Percentiles rank a stretch among this genome's conserved stretches.
phyloP scores from a whole-genome alignment of 2,797 vertebrate species.

The Channallabes apus region DNA sequence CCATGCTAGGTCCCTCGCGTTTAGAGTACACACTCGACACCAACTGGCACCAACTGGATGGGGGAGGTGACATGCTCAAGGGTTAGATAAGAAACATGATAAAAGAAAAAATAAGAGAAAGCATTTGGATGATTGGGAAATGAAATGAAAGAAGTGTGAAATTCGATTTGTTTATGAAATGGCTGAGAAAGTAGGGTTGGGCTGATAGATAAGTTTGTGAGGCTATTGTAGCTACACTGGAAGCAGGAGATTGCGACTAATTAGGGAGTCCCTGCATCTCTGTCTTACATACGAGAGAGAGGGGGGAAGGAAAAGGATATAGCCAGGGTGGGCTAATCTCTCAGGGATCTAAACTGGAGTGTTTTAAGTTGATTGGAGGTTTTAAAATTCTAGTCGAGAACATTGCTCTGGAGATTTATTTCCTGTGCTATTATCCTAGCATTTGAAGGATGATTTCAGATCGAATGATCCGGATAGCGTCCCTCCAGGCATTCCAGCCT shows the following conservation, averaged over 20 bases:
- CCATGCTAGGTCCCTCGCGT: not conserved
- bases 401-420: not conserved
- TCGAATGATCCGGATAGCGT: not conserved
- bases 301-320: not conserved
- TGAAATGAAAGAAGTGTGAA: conserved; percentile 8
- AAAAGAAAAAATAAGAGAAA: not conserved
- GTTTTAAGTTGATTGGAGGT: conserved; percentile 9
- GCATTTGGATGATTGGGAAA: not conserved
- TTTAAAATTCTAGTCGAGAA: not conserved
- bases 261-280: conserved; percentile 43
- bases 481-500: not conserved
- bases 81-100: conserved; percentile 34
- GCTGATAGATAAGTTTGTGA: conserved; percentile 46
- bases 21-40: conserved; percentile 40
- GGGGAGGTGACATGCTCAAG: conserved; percentile 43
- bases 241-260: conserved; percentile 54
- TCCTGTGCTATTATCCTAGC: not conserved
- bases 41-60: conserved; percentile 39
- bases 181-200: not conserved
- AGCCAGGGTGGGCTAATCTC: not conserved
- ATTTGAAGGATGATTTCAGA: not conserved
- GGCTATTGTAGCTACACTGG: conserved; percentile 43
- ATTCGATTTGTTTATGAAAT: not conserved
- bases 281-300: conserved; percentile 27
- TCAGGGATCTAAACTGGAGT: conserved; percentile 5